Evolutionary conservation across 2,888 invertebrate genomes (phyloP).

Genomic region (Tryphoninae sp.): DNA sequence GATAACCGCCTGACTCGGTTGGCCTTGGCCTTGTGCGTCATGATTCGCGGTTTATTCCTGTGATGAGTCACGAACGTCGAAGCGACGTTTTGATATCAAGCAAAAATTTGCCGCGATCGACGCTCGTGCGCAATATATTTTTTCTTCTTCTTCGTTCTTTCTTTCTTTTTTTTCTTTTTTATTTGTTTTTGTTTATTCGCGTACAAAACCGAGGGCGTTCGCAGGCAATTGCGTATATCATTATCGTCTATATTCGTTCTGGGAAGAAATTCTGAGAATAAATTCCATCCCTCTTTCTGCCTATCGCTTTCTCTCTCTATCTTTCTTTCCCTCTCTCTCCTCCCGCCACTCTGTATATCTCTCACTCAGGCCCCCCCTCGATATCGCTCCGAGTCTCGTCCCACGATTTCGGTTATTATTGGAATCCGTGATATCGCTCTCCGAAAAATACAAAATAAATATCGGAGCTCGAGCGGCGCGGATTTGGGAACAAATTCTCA

Average conservation of each 20-base stretch:
- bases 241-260: not conserved
- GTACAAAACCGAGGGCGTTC: not conserved
- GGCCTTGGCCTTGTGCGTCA: constrained; percentile 77
- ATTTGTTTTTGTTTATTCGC: constrained; percentile 5
- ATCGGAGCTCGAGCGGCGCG: too few relatives aligned
- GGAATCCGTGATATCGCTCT: too few relatives aligned
- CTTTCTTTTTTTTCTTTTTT: not conserved
- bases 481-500: too few relatives aligned
- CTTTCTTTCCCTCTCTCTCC: too few relatives aligned
- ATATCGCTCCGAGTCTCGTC: too few relatives aligned
- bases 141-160: not conserved
- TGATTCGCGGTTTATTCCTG: constrained; percentile 54
- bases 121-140: not conserved
- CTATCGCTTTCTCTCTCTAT: too few relatives aligned
- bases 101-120: constrained; percentile 33
- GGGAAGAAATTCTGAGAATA: too few relatives aligned
- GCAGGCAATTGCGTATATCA: not conserved
- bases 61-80: constrained; percentile 58
- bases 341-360: too few relatives aligned
- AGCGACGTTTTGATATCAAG: constrained; percentile 2
- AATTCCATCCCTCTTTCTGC: too few relatives aligned
- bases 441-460: too few relatives aligned
- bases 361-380: too few relatives aligned
- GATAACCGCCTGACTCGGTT: constrained; percentile 68
- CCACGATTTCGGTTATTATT: too few relatives aligned